Base-by-base conservation (phyloP, 1,140 invertebrate genomes). In the Leptopilina boulardi region DNA sequence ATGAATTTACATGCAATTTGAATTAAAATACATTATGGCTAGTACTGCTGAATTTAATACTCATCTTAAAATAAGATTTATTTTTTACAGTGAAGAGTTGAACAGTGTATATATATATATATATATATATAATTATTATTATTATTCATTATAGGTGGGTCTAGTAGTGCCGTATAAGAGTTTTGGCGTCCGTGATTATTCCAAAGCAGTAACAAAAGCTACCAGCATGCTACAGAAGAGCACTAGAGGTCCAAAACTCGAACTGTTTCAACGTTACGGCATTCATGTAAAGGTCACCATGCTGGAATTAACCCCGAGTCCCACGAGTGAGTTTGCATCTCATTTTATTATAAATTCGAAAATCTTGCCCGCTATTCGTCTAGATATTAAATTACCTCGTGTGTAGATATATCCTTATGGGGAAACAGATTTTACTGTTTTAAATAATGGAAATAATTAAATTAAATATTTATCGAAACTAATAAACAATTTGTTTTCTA, bases 101-200 rank as follows among this genome's bases (percentile, higher is more conserved):
- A n/a, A n/a, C n/a, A n/a, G n/a, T n/a, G n/a, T n/a, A n/a, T n/a
- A n/a, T n/a, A n/a, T n/a, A n/a, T n/a, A n/a, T 26, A n/a, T 13
- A 15, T 23, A 15, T 38, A 23, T 2, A 19, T 19, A 18, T 9
- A 15, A 59, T 59, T 19, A 23, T 59, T 19, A 44, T 44, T 44
- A 44, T 44, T 44, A 71, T 59, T 73, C 18, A 42, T 81, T 91
- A 41, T 87, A 93, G 87, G 94, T 95, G 78, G 95, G 95, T 47
- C 92, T 95, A 83, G 93, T 95, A 72, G 93, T 96, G 80, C 95
- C 96, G 1, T 94, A 95, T 82, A 96, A 95, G 85, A 93, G 94
- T 51, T 96, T 96, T 84, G 93, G 94, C 78, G 92, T 92, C 30
- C 92, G 96, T 15, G 94, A 95, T 76, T 96, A 96, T 86, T 94